Percentiles rank a stretch among this genome's conserved stretches.
Evolutionary conservation across 2,888 invertebrate species (phyloP).

Genomic region (Polyommatus iphigenia): DNA sequence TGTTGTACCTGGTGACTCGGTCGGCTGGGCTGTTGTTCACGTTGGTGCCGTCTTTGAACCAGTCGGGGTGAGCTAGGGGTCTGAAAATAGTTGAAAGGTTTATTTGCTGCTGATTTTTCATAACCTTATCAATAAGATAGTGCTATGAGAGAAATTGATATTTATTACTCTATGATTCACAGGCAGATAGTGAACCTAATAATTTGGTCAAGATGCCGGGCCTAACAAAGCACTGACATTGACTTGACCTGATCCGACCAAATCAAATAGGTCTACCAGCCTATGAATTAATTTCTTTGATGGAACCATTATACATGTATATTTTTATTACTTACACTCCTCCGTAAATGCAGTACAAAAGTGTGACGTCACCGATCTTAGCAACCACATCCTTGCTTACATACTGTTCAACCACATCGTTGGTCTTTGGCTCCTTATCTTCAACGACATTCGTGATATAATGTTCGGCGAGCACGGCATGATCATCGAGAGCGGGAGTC

Average conservation of each 20-base stretch:
- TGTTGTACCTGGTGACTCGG: slow-evolving; percentile 64
- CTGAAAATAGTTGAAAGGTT: slow-evolving; percentile 44
- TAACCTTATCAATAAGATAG: no score
- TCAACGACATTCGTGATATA: slow-evolving; percentile 50
- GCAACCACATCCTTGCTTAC: slow-evolving; percentile 55
- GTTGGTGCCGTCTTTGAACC: slow-evolving; percentile 61
- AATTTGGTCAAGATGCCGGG: no score
- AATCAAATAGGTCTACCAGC: no score
- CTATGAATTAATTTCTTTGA: no score
- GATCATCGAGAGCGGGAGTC: slow-evolving; percentile 52
- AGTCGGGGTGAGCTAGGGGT: slow-evolving; percentile 60
- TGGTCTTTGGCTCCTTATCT: slow-evolving; percentile 47
- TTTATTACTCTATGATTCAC: no score
- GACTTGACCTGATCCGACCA: no score
- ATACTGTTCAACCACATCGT: slow-evolving; percentile 58
- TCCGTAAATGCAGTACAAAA: slow-evolving; percentile 67
- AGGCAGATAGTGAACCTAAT: no score
- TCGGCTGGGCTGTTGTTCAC: slow-evolving; percentile 52
- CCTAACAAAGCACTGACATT: no score
- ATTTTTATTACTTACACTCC: slow-evolving; percentile 59
- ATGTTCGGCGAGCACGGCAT: slow-evolving; percentile 58
- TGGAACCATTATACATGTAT: no score
- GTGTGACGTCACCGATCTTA: slow-evolving; percentile 53
- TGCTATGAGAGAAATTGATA: no score
- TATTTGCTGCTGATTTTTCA: not conserved